Evolutionary conservation across 2,113 vertebrate species (phyloP).

Genomic region (Thalassoma bifasciatum): DNA sequence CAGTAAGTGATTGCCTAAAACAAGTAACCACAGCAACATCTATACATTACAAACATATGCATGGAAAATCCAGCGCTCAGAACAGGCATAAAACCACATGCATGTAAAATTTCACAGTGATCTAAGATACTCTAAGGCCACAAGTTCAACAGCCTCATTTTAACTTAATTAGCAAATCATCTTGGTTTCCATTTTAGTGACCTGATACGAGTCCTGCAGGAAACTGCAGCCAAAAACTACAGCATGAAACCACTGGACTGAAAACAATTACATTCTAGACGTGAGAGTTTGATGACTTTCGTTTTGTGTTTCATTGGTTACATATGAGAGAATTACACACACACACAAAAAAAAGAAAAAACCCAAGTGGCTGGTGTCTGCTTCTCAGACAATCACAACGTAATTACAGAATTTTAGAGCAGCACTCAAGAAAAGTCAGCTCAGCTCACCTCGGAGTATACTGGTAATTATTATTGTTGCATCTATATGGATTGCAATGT

Average conservation of each 20-base stretch:
- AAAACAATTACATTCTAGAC: slow-evolving; percentile 48
- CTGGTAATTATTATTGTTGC: not conserved
- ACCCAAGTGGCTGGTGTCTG: slow-evolving; percentile 30
- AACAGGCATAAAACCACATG: not conserved
- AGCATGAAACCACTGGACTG: slow-evolving; percentile 33
- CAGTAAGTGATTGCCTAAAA: slow-evolving; percentile 18
- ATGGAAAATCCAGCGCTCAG: not conserved
- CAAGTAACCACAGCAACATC: slow-evolving; percentile 17
- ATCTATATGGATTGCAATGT: not conserved
- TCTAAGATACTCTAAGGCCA: slow-evolving; percentile 42
- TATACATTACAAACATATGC: slow-evolving; percentile 14
- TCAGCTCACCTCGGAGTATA: slow-evolving; percentile 9
- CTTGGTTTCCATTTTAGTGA: slow-evolving; percentile 40
- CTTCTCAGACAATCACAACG: slow-evolving; percentile 32
- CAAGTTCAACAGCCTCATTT: slow-evolving; percentile 51
- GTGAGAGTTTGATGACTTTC: slow-evolving; percentile 36
- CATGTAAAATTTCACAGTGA: not conserved
- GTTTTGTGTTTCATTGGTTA: slow-evolving; percentile 40
- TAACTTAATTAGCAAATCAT: slow-evolving; percentile 56
- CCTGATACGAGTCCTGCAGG: slow-evolving; percentile 12
- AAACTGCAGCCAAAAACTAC: slow-evolving; percentile 18
- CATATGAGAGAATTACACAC: slow-evolving; percentile 24
- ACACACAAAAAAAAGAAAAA: too few relatives aligned
- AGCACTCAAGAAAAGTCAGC: slow-evolving; percentile 21
- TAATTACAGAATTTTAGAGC: slow-evolving; percentile 37